phyloP scores from a whole-genome alignment of 2,113 vertebrate species.

The Bungarus multicinctus region DNA sequence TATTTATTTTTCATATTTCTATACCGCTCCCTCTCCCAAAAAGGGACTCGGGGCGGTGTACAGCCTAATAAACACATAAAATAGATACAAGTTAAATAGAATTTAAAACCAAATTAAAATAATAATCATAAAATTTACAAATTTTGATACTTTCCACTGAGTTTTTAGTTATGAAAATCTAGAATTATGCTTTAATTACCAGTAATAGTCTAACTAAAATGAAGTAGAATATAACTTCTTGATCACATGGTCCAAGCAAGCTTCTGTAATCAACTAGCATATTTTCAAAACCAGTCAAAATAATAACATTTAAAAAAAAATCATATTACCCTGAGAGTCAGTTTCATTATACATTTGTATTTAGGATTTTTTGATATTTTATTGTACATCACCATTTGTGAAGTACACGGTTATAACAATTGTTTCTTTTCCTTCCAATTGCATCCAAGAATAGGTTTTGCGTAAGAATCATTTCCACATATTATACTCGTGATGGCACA shows the following conservation, averaged over 20 bases:
- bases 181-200: neutral
- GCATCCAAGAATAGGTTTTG: neutral
- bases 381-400: neutral
- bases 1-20: no score
- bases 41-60: no score
- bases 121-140: neutral
- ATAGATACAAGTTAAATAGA: no score
- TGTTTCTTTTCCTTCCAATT: neutral
- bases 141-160: neutral
- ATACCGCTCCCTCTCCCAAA: no score
- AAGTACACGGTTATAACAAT: neutral
- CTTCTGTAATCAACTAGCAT: neutral
- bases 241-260: neutral
- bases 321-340: neutral
- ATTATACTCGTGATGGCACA: neutral
- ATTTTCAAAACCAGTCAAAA: neutral
- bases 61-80: no score
- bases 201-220: neutral
- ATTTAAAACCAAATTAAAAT: no score
- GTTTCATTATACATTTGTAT: neutral
- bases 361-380: neutral
- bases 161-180: neutral
- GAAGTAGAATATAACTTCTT: neutral
- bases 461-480: neutral
- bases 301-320: neutral